A percentile compares a stretch with the other conserved stretches of the same genome.
Evolutionary conservation across 2,888 invertebrate species (phyloP).

Genomic region (Teleogryllus oceanicus): DNA sequence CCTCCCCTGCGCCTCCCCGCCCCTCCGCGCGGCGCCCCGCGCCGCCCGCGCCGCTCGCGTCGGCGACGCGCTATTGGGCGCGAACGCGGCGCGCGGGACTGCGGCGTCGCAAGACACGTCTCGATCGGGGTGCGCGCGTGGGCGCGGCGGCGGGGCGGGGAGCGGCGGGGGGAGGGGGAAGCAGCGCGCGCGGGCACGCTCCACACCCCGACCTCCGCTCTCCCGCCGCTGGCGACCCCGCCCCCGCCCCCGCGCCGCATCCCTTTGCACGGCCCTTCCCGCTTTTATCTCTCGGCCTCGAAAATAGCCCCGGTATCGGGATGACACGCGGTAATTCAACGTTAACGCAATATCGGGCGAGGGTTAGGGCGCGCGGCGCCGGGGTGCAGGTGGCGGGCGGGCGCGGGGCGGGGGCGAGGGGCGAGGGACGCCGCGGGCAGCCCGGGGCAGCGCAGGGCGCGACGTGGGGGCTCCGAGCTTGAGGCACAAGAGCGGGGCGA

Average conservation of each 20-base stretch:
- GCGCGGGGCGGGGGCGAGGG: background rate
- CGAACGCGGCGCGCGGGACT: background rate
- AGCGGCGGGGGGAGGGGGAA: background rate
- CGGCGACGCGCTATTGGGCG: background rate
- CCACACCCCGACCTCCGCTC: background rate
- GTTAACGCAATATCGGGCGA: background rate
- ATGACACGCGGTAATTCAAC: constrained; percentile 18
- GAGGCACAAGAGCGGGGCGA: too few species aligned
- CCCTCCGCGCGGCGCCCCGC: background rate
- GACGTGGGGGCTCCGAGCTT: too few species aligned
- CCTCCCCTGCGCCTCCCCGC: background rate
- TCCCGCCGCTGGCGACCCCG: background rate
- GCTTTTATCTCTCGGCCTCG: constrained; percentile 1
- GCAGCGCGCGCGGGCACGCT: background rate
- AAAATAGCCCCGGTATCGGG: constrained; percentile 6
- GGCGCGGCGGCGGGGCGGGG: background rate
- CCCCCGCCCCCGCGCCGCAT: background rate
- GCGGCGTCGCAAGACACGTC: constrained; percentile 18
- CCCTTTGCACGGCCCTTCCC: background rate
- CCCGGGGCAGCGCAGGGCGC: too few species aligned
- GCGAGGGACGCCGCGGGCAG: background rate
- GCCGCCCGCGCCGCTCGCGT: background rate
- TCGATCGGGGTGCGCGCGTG: background rate
- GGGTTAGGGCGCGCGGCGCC: background rate
- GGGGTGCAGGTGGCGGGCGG: background rate